Conservation (phyloP, 2,888 invertebrate genomes). For the Thysanoteuthis rhombus region DNA sequence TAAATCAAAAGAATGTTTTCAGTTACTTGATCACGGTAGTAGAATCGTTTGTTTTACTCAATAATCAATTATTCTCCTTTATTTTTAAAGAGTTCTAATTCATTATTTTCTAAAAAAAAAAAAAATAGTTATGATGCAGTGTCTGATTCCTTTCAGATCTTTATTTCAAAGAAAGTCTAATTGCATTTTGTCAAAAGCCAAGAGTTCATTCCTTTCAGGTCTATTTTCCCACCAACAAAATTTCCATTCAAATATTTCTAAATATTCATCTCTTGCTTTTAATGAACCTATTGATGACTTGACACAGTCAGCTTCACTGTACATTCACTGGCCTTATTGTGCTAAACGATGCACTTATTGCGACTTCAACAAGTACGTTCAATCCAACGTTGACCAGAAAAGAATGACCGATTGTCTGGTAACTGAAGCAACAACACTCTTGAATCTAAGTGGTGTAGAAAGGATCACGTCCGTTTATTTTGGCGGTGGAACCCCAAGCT, state of each 20-base stretch:
- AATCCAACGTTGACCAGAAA: conserved; percentile 47
- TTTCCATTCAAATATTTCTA: not conserved
- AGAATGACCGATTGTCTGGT: conserved; percentile 55
- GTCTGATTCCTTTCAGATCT: not conserved
- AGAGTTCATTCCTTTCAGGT: not conserved
- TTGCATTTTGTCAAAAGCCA: not conserved
- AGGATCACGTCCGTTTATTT: conserved; percentile 59
- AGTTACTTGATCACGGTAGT: too few species aligned
- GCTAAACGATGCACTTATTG: conserved; percentile 61
- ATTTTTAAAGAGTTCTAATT: too few species aligned
- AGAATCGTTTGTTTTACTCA: too few species aligned
- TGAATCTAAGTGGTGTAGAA: conserved; percentile 46
- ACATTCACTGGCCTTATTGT: conserved; percentile 63
- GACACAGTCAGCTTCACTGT: conserved; percentile 19
- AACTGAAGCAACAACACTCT: conserved; percentile 48
- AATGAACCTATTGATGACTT: not conserved
- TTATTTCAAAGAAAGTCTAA: not conserved
- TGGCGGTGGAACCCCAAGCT: conserved; percentile 65
- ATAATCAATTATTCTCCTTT: too few species aligned
- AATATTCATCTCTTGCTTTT: not conserved
- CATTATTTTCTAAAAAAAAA: not conserved
- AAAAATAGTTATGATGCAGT: not conserved
- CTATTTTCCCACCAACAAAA: not conserved
- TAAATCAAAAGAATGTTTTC: too few species aligned
- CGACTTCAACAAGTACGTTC: conserved; percentile 63